Conservation (phyloP, 2,113 vertebrate species). For the Orientallactaga bullata region DNA sequence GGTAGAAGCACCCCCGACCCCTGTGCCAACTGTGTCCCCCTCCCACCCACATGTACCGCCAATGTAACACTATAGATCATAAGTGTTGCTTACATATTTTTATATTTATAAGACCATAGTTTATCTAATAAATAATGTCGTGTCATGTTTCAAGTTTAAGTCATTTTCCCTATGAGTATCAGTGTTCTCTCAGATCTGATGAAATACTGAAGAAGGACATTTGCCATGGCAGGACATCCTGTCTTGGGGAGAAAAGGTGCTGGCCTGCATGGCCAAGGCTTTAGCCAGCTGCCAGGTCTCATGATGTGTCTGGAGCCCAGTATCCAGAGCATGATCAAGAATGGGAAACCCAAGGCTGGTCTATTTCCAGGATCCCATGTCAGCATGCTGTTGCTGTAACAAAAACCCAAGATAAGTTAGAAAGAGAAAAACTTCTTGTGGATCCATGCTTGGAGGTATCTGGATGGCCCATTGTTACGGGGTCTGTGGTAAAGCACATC, state of each 20-base stretch:
- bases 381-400: neutral
- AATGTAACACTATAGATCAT: no score
- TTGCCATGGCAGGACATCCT: neutral
- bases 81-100: neutral
- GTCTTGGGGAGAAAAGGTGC: accelerated
- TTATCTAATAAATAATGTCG: neutral
- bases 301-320: accelerated
- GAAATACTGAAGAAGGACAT: neutral
- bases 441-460: no score
- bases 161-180: neutral
- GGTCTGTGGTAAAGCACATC: neutral
- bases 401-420: neutral
- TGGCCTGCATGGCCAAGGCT: neutral
- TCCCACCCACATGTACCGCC: no score
- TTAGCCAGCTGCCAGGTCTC: accelerated
- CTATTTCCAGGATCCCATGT: neutral
- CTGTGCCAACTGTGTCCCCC: no score
- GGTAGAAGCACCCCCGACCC: no score
- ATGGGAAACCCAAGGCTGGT: accelerated
- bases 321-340: neutral
- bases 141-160: neutral
- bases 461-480: neutral
- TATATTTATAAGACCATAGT: neutral
- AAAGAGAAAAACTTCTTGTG: neutral
- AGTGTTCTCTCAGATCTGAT: neutral